Evolutionary conservation across 1,140 invertebrate genomes (phyloP), one percentile per base, ranked within the genome.

Genomic region (Neodiprion pinetum): DNA sequence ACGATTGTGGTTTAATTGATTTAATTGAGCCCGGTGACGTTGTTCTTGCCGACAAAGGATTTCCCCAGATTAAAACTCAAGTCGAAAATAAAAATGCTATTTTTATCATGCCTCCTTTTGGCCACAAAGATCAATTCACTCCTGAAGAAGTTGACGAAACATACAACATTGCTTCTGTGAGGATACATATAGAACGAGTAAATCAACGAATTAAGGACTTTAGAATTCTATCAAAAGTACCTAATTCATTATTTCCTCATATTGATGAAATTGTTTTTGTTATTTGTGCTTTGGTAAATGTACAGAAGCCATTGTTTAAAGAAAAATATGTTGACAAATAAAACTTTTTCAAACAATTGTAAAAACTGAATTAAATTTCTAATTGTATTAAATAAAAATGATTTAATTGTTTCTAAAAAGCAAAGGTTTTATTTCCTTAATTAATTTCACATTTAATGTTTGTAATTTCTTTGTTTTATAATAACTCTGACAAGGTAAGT

Each of bases 11-110:
- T 17, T 17, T 17, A 17, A 17, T 17, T 17, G 17, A 17, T 76
- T 71, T 80, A 68, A 67, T 87, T 75, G 67, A 65, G 73, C 72
- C 75, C 74, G 75, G 50, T 71, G 66, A 73, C 76, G 76, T 74
- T 79, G 75, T 87, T 28, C 74, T 88, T 66, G 84, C 83, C 48
- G 84, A 85, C 74, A 80, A 83, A 76, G 83, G 83, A 12, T 86
- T 23, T 11, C 67, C 49, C 21, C 8, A 66, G 40, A 80, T 80
- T 23, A 8, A 23, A 68, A 40, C 70, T 50, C 9, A 77, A 70
- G 40, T 61, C 7, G 68, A 68, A 50, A 74, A 74, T 28, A 69
- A 72, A 72, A 74, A 77, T 75, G 76, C 75, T 1, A 70, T 76
- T 12, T 67, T 85, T 17, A 78, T 85, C 9, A 84, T 85, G 80